phyloP scores from a whole-genome alignment of 2,888 invertebrate genomes.

The Cryptocheilus praepositus region DNA sequence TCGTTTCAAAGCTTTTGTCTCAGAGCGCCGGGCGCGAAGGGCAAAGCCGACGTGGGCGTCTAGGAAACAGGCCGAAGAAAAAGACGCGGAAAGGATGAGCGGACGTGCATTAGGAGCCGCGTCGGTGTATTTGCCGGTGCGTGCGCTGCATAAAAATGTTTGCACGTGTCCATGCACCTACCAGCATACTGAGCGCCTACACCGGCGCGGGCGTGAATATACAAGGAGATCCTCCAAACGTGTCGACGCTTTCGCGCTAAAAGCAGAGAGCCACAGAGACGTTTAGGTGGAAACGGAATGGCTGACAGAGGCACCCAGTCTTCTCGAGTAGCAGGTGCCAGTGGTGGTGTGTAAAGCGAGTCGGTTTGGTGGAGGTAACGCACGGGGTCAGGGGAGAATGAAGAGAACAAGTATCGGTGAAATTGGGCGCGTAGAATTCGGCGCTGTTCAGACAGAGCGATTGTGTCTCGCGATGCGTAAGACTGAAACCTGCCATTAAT shows the following conservation, averaged over 20 bases:
- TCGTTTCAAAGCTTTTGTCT: slow-evolving; percentile 33
- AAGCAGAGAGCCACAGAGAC: slow-evolving; percentile 52
- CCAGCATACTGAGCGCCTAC: too few species aligned
- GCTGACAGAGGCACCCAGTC: slow-evolving; percentile 31
- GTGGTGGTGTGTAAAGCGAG: not conserved
- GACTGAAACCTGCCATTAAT: too few species aligned
- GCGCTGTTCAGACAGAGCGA: too few species aligned
- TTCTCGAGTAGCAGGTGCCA: slow-evolving; percentile 25
- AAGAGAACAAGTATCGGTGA: too few species aligned
- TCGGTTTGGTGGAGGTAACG: not conserved
- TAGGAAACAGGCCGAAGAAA: too few species aligned
- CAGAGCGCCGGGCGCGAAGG: not conserved
- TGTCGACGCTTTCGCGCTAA: slow-evolving; percentile 47
- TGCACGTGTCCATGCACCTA: too few species aligned
- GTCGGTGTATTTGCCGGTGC: slow-evolving; percentile 11
- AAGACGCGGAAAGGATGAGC: not conserved
- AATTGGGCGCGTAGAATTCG: too few species aligned
- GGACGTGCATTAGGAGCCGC: slow-evolving; percentile 30
- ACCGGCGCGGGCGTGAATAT: not conserved
- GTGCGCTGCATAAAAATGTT: too few species aligned
- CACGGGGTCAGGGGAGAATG: not conserved
- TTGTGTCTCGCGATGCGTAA: too few species aligned
- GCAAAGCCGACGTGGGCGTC: too few species aligned
- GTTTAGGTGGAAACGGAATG: slow-evolving; percentile 43
- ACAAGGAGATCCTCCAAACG: slow-evolving; percentile 6